Evolutionary conservation across 2,113 vertebrate species (phyloP).

Genomic region (Laticauda colubrina): DNA sequence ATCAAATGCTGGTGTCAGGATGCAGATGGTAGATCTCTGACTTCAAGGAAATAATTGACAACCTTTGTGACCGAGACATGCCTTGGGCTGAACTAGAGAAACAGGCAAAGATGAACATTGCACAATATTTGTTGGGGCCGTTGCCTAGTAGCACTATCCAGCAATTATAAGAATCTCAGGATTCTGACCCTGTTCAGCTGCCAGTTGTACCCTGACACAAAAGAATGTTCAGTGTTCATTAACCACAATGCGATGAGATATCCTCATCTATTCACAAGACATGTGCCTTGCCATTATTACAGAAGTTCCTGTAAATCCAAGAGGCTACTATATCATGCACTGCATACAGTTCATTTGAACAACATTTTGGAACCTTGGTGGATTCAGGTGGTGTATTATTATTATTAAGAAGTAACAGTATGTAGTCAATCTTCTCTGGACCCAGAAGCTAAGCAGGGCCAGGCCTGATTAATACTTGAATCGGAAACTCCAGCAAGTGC

Average conservation of each 20-base stretch:
- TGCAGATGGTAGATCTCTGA: background rate
- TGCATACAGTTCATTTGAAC: background rate
- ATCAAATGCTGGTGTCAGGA: constrained; percentile 13
- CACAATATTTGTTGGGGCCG: constrained; percentile 15
- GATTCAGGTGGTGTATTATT: background rate
- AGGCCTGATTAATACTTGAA: background rate
- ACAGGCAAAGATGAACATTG: constrained; percentile 5
- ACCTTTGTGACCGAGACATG: constrained; percentile 7
- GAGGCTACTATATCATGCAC: background rate
- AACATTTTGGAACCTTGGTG: background rate
- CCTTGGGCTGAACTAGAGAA: background rate
- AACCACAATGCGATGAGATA: background rate
- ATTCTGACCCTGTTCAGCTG: constrained; percentile 17
- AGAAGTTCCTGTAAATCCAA: background rate
- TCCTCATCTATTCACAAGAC: background rate
- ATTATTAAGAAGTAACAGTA: background rate
- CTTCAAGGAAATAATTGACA: constrained; percentile 29
- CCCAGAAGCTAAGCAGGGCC: background rate
- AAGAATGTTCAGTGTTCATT: background rate
- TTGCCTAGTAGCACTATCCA: constrained; percentile 6
- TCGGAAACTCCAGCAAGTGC: background rate
- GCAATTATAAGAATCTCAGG: constrained; percentile 2
- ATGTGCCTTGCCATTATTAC: background rate
- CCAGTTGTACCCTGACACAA: background rate
- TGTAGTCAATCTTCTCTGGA: background rate